Evolutionary conservation across 2,797 vertebrate genomes (phyloP).

Genomic region (Myioborus melanocephalus): DNA sequence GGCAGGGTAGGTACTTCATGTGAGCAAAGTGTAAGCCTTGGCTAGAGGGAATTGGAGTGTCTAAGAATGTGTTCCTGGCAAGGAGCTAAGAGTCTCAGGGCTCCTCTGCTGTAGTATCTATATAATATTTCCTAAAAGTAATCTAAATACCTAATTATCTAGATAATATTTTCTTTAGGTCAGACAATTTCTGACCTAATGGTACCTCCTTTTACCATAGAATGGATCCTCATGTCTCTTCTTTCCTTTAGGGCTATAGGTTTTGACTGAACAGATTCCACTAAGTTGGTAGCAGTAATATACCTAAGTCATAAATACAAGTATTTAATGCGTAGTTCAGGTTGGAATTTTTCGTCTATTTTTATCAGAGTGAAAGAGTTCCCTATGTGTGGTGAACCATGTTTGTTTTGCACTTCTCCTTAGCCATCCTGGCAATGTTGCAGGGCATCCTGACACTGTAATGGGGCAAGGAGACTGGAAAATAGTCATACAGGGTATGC

Average conservation of each 20-base stretch:
- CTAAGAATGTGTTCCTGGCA: background rate
- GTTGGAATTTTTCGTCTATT: background rate
- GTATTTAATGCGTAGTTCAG: background rate
- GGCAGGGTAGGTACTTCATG: background rate
- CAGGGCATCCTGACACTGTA: background rate
- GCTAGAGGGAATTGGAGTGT: background rate
- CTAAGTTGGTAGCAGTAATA: background rate
- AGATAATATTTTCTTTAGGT: background rate
- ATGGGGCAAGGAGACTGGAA: background rate
- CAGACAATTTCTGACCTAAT: background rate
- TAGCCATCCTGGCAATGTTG: background rate
- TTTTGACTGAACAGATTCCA: background rate
- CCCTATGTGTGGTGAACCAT: background rate
- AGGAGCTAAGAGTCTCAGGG: background rate
- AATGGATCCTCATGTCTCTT: background rate
- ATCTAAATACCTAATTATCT: background rate
- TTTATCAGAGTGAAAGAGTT: background rate
- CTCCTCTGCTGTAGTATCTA: background rate
- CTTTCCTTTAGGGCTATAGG: background rate
- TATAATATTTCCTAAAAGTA: background rate
- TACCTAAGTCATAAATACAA: background rate
- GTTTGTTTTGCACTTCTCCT: background rate
- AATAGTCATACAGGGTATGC: background rate
- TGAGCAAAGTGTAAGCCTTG: background rate
- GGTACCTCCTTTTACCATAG: background rate